phyloP scores from a whole-genome alignment of 2,113 vertebrate species.

The Pithys albifrons region DNA sequence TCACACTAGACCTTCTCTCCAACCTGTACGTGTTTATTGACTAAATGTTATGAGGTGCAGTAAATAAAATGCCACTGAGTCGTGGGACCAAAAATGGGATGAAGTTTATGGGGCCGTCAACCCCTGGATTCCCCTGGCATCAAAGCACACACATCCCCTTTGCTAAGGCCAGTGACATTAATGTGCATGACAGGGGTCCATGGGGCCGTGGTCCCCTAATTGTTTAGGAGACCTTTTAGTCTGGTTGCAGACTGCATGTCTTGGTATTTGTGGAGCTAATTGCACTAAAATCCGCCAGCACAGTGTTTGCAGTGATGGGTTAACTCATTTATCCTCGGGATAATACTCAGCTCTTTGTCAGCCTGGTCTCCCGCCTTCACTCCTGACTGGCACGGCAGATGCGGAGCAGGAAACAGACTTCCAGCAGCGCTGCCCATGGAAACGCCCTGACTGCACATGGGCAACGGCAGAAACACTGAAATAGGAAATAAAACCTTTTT shows the following conservation, averaged over 20 bases:
- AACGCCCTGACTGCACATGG: background rate
- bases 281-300: constrained; percentile 62
- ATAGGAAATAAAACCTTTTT: background rate
- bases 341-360: constrained; percentile 64
- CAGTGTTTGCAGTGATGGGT: constrained; percentile 55
- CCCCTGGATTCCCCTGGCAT: constrained; percentile 68
- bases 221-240: constrained; percentile 81
- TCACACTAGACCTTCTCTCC: constrained; percentile 53
- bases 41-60: constrained; percentile 66
- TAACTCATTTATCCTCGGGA: constrained; percentile 67
- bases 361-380: background rate
- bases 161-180: constrained; percentile 73
- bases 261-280: constrained; percentile 80
- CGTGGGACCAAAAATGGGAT: constrained; percentile 41
- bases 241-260: constrained; percentile 76
- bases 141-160: constrained; percentile 74
- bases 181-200: constrained; percentile 81
- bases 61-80: constrained; percentile 71
- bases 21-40: constrained; percentile 70
- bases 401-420: background rate
- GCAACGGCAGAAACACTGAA: background rate
- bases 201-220: constrained; percentile 73
- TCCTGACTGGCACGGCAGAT: background rate
- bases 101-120: constrained; percentile 56
- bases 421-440: background rate